Evolutionary conservation across 1,140 invertebrate species (phyloP).

Genomic region (Teleogryllus occipitalis): DNA sequence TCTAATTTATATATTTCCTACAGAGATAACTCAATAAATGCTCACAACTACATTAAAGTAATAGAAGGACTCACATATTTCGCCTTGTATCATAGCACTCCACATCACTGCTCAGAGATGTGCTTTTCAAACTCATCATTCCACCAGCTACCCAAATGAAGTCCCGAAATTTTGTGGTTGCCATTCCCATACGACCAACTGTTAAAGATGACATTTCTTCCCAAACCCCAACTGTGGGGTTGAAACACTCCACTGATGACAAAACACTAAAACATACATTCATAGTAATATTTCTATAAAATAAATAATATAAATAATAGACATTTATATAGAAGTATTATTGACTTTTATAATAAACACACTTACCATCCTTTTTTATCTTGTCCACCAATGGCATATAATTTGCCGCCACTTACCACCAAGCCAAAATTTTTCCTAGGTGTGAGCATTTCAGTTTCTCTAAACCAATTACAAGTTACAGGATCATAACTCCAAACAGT

Average conservation of each 20-base stretch:
- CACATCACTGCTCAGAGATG: conserved; percentile 38
- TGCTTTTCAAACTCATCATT: conserved; percentile 45
- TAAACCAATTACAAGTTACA: conserved; percentile 45
- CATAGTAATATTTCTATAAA: neutral
- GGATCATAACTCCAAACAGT: conserved; percentile 56
- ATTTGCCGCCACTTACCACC: conserved; percentile 42
- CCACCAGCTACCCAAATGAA: conserved; percentile 58
- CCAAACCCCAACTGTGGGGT: conserved; percentile 44
- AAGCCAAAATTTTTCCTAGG: conserved; percentile 51
- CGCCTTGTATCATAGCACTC: conserved; percentile 49
- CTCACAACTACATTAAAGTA: no score
- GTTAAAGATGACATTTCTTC: conserved; percentile 43
- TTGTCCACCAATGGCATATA: conserved; percentile 54
- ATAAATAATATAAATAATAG: no score
- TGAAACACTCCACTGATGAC: conserved; percentile 47
- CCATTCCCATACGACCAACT: conserved; percentile 45
- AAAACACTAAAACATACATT: conserved; percentile 33
- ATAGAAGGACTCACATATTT: conserved; percentile 4
- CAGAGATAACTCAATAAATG: no score
- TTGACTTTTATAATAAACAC: neutral
- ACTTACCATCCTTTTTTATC: conserved; percentile 45
- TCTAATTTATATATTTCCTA: no score
- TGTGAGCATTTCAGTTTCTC: conserved; percentile 42
- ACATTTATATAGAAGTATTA: neutral
- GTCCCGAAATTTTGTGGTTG: conserved; percentile 45